Evolutionary conservation across 1,140 invertebrate species (phyloP), one percentile per base, ranked within the genome.

Genomic region (Maconellicoccus hirsutus): DNA sequence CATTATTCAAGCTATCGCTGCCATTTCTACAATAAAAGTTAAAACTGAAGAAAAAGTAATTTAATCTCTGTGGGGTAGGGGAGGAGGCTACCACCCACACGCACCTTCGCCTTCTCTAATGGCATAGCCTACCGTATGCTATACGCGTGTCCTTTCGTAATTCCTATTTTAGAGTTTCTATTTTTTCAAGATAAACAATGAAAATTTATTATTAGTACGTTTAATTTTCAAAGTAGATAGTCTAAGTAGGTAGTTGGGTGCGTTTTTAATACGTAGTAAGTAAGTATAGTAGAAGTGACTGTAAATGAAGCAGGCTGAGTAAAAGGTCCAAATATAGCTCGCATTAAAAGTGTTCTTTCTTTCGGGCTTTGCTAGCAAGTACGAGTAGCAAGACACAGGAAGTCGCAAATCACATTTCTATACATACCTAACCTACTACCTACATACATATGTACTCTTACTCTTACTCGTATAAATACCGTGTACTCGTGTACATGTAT

Each of bases 331-430:
- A 66, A 66, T 66, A 66, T 66, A 66, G 61, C 61, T 10, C 61
- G 61, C 61, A 66, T 66, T 66, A 23, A 66, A 66, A 66, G 25
- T 19, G 61, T 66, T 66, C 61, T 66, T 66, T 66, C 61, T 66
- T 66, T 66, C 42, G 61, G 21, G 8, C 22, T 23, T n/a, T n/a
- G n/a, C n/a, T n/a, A n/a, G n/a, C n/a, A n/a, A n/a, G n/a, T n/a
- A n/a, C n/a, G n/a, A n/a, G n/a, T n/a, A n/a, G n/a, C 61, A 66
- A 66, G 6, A 25, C 52, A 66, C 61, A 66, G 61, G 61, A 66
- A 66, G 61, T 66, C 61, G 61, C 61, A 66, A 66, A 66, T 66
- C 61, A 66, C 61, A 66, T 66, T 66, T 66, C 61, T 66, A 26
- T 66, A 23, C 61, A 66, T 66, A 25, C 25, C 14, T 19, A 61